Base-by-base conservation (phyloP, 2,888 invertebrate species). In the Latrodectus elegans region DNA sequence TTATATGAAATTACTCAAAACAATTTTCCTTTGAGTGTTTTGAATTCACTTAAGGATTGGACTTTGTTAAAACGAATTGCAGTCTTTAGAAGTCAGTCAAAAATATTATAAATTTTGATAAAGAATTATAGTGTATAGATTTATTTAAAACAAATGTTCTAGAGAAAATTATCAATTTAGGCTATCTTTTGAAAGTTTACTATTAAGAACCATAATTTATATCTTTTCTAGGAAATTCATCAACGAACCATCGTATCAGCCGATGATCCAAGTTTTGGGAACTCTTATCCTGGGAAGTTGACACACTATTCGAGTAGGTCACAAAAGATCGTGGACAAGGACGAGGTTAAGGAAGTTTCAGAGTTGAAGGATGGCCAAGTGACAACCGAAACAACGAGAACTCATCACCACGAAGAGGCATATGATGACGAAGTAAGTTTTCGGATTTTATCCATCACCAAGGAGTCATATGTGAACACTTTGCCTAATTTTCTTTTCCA, bases 311-410 rank as follows among this genome's bases (percentile, higher is more conserved):
- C 89, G n/a, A 87, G 88, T 38, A 87, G 90, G 49, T 81, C 89
- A 4, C 84, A 90, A 51, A 89, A 90, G 84, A 84, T 89, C 9
- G 89, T 86, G 26, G 90, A 96, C 78, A 96, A 96, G 91, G 97
- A 96, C 89, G 96, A 97, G 92, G 96, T 97, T 92, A 95, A 95
- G 90, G 96, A 96, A 91, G 96, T 96, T 91, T 96, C 96, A 84
- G 97, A 97, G 94, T 80, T 90, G 90, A 94, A 95, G 60, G 96
- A 97, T 93, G 97, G 97, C 55, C 95, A 95, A 89, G 94, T 97
- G 91, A 95, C 97, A 90, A 97, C 97, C 11, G 97, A 97, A 93
- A 91, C 91, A 8, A 90, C 90, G 9, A 90, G 90, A 38, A 91
- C 91, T 9, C 90, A 91, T 22, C 91, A 92, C 89, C 91, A 92